Base-by-base conservation (phyloP, 1,140 invertebrate species). In the Drosophila pectinifera region DNA sequence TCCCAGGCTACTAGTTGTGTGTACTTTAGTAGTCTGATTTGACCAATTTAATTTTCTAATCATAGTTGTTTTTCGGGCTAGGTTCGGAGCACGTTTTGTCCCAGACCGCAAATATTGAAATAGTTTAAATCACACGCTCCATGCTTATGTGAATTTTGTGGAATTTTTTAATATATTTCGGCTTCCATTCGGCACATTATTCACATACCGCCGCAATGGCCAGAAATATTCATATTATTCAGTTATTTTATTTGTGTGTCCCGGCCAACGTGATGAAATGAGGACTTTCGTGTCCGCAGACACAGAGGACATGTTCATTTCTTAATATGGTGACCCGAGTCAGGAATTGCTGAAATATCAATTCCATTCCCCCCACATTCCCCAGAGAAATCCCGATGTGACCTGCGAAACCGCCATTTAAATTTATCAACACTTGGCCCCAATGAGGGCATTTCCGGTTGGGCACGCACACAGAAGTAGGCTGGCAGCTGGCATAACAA, bases 401-500 rank as follows among this genome's bases (percentile, higher is more conserved):
- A 64, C 64, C 64, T 53, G 61, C 20, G 26, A 36, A 24, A 24
- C 20, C 5, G 5, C 16, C 26, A 57, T 49, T 74, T 56, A 38
- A 64, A 56, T 55, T 79, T 49, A 76, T 64, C 46, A 62, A 45
- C 53, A 69, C 63, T 65, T 65, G 43, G 42, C 31, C 38, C 41
- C 61, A 59, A 57, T 65, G 63, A 70, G 22, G 34, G 42, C 24
- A 73, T 61, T 69, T 38, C 39, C 31, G 51, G 46, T 65, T 36
- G 43, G 42, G 59, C 59, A 64, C 26, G 34, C 14, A 43, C 41
- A 49, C 54, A 54, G 8, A 58, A 22, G 41, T 58, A 41, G 42
- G 26, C 53, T 7, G 22, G 48, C 75, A 78, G 56, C 74, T 69
- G 65, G 24, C 20, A 65, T 56, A 70, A 80, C 72, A 79, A 89